Conservation (phyloP, 2,888 invertebrate species). For the Seira musarum region DNA sequence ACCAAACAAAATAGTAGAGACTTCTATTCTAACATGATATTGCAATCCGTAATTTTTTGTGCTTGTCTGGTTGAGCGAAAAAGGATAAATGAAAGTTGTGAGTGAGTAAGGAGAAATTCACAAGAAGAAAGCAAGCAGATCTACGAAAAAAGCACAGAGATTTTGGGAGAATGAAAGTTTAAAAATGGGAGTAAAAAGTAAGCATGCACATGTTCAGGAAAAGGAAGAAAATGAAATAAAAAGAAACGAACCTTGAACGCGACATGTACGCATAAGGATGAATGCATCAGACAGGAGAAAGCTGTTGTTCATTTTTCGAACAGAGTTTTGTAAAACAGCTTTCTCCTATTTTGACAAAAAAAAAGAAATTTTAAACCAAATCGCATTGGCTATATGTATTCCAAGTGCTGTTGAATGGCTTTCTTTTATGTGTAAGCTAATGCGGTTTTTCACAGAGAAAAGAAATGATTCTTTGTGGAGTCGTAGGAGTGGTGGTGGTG, state of each 20-base stretch:
- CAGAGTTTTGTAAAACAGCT: background rate
- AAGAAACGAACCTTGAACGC: background rate
- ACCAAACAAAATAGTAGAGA: background rate
- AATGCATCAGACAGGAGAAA: conserved; percentile 2
- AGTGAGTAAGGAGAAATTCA: too few species aligned
- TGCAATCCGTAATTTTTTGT: background rate
- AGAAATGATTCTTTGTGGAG: background rate
- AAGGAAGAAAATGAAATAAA: conserved; percentile 10
- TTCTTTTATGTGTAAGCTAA: background rate
- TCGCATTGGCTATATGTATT: background rate
- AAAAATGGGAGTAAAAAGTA: background rate
- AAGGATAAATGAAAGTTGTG: background rate
- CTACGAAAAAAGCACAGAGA: background rate
- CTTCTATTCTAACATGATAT: background rate
- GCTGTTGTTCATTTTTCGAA: conserved; percentile 1
- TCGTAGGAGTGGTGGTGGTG: too few species aligned
- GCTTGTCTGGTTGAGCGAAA: background rate
- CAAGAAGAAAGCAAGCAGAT: background rate
- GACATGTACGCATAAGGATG: background rate
- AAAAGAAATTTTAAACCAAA: background rate
- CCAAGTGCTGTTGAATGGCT: background rate
- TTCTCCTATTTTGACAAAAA: background rate
- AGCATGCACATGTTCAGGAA: conserved; percentile 7
- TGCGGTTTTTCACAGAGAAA: conserved; percentile 4
- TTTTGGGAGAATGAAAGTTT: background rate